phyloP scores from a whole-genome alignment of 2,797 vertebrate genomes.

The Crocodylus rhombifer region DNA sequence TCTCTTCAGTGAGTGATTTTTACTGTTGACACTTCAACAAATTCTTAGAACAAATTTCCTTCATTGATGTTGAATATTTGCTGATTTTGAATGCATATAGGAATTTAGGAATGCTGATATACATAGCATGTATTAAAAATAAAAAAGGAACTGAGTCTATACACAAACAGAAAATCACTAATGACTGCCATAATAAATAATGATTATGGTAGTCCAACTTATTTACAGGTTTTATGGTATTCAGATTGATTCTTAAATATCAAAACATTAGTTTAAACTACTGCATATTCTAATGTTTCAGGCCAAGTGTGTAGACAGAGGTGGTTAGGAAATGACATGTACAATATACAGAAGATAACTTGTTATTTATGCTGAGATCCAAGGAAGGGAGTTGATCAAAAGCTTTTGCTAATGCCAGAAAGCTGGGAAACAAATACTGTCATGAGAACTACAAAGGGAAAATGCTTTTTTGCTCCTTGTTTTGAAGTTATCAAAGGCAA shows the following conservation, averaged over 20 bases:
- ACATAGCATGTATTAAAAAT: not conserved
- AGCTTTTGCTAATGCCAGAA: not conserved
- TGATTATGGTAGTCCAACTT: not conserved
- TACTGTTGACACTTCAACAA: not conserved
- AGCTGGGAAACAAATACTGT: not conserved
- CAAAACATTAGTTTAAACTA: too few relatives aligned
- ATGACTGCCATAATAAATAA: conserved; percentile 18
- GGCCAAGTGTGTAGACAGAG: not conserved
- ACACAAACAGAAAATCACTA: not conserved
- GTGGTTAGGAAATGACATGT: not conserved
- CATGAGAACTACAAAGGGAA: not conserved
- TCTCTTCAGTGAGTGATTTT: not conserved
- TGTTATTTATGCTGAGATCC: not conserved
- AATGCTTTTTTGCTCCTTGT: not conserved
- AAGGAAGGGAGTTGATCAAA: not conserved
- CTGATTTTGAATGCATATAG: not conserved
- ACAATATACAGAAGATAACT: not conserved
- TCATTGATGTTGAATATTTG: not conserved
- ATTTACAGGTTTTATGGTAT: not conserved
- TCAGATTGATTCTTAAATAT: not conserved
- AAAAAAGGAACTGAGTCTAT: not conserved
- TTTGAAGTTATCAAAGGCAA: not conserved
- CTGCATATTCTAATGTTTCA: not conserved
- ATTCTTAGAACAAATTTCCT: not conserved
- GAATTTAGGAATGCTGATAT: not conserved